Percentiles rank a stretch among this genome's conserved stretches.
phyloP scores from a whole-genome alignment of 2,113 vertebrate genomes.

The Pterocles orientalis region DNA sequence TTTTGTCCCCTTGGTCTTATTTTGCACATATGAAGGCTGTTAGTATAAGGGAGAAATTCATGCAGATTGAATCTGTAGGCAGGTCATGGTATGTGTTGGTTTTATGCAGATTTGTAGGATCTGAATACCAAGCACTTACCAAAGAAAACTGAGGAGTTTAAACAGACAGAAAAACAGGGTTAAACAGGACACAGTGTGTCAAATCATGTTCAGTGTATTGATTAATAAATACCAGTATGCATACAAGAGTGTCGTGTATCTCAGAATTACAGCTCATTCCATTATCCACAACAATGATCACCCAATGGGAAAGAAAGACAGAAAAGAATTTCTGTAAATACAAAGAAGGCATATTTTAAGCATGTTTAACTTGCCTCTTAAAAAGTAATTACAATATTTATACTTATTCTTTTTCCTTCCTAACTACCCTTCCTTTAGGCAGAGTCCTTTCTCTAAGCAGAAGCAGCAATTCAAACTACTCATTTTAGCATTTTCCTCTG shows the following conservation, averaged over 20 bases:
- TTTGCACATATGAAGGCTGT: conserved; percentile 71
- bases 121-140: conserved; percentile 80
- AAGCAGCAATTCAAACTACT: conserved; percentile 27
- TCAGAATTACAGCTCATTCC: conserved; percentile 58
- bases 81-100: conserved; percentile 74
- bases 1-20: conserved; percentile 74
- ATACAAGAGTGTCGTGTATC: conserved; percentile 65
- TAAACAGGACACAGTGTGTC: conserved; percentile 71
- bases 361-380: conserved; percentile 63
- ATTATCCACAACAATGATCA: conserved; percentile 60
- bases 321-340: conserved; percentile 73
- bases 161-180: conserved; percentile 73
- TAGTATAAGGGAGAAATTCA: conserved; percentile 70
- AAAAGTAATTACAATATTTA: conserved; percentile 68
- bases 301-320: conserved; percentile 51
- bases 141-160: conserved; percentile 75
- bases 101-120: conserved; percentile 75
- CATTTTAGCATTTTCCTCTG: conserved; percentile 34
- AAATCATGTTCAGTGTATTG: conserved; percentile 70
- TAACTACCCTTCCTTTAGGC: conserved; percentile 59
- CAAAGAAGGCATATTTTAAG: conserved; percentile 74
- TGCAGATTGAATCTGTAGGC: conserved; percentile 70
- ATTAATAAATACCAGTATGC: conserved; percentile 76
- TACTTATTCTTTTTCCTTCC: conserved; percentile 35
- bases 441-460: conserved; percentile 22